Conservation (phyloP, 2,888 invertebrate species). For the Pycnomerus fuliginosus region DNA sequence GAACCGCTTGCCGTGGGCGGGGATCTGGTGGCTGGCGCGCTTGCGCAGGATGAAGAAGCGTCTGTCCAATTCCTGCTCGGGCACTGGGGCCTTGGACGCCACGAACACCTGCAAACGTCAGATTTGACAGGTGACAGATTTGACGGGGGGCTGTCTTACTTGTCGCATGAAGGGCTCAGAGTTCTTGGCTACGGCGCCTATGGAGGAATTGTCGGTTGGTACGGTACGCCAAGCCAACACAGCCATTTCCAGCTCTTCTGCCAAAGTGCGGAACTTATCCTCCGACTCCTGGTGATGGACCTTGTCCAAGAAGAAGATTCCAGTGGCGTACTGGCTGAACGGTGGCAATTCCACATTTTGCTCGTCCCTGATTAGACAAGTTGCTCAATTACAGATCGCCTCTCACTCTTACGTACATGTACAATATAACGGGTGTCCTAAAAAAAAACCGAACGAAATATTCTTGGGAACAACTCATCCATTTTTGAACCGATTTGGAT, state of each 20-base stretch:
- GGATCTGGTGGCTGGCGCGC: slow-evolving; percentile 85
- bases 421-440: too few relatives aligned
- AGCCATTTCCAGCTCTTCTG: slow-evolving; percentile 75
- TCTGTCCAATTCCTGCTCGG: slow-evolving; percentile 46
- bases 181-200: slow-evolving; percentile 90
- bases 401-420: too few relatives aligned
- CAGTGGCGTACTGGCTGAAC: slow-evolving; percentile 91
- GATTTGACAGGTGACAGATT: neutral
- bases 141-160: slow-evolving; percentile 49
- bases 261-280: slow-evolving; percentile 76
- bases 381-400: too few relatives aligned
- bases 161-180: slow-evolving; percentile 97
- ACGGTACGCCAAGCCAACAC: slow-evolving; percentile 94
- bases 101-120: slow-evolving; percentile 63
- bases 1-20: slow-evolving; percentile 83
- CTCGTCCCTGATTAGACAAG: slow-evolving; percentile 80
- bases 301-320: slow-evolving; percentile 91
- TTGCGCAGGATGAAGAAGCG: slow-evolving; percentile 82
- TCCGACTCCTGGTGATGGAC: slow-evolving; percentile 77
- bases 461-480: too few relatives aligned
- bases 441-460: too few relatives aligned
- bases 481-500: too few relatives aligned
- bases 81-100: slow-evolving; percentile 17
- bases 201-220: slow-evolving; percentile 80
- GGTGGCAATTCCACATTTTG: slow-evolving; percentile 82